Evolutionary conservation across 2,113 vertebrate genomes (phyloP).

Genomic region (Fregata magnificens): DNA sequence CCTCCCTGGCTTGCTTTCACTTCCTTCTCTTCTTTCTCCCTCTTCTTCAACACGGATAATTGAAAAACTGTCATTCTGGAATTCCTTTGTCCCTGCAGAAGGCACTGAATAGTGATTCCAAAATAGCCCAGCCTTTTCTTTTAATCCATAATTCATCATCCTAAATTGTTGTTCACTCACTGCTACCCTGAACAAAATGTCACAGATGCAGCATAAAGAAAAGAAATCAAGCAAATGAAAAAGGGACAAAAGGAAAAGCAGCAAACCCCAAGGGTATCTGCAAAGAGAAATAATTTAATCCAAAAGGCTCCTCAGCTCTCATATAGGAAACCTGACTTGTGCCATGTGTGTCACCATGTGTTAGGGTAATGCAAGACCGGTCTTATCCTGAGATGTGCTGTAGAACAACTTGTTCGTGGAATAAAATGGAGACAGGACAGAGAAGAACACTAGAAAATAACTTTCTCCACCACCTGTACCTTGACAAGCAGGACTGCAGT

Average conservation of each 20-base stretch:
- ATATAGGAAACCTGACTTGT: background rate
- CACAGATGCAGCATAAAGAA: background rate
- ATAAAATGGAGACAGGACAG: background rate
- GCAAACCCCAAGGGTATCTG: background rate
- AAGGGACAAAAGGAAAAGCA: background rate
- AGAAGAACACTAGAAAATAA: background rate
- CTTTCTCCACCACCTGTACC: background rate
- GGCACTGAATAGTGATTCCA: background rate
- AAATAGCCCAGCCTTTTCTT: constrained; percentile 25
- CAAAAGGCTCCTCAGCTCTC: background rate
- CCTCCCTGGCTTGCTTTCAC: background rate
- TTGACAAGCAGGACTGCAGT: background rate
- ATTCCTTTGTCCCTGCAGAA: constrained; percentile 22
- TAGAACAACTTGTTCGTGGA: accelerated
- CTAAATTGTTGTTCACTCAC: constrained; percentile 30
- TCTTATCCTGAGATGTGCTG: accelerated
- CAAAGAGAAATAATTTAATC: background rate
- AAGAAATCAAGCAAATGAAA: constrained; percentile 32
- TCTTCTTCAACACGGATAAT: background rate
- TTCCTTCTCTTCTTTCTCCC: background rate
- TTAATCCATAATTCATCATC: constrained; percentile 58
- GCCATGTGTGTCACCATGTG: background rate
- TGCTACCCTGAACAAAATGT: constrained; percentile 37
- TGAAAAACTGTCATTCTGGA: constrained; percentile 17
- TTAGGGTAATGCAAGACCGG: background rate